Conservation (phyloP, 2,113 vertebrate species). For the Cacatua alba region DNA sequence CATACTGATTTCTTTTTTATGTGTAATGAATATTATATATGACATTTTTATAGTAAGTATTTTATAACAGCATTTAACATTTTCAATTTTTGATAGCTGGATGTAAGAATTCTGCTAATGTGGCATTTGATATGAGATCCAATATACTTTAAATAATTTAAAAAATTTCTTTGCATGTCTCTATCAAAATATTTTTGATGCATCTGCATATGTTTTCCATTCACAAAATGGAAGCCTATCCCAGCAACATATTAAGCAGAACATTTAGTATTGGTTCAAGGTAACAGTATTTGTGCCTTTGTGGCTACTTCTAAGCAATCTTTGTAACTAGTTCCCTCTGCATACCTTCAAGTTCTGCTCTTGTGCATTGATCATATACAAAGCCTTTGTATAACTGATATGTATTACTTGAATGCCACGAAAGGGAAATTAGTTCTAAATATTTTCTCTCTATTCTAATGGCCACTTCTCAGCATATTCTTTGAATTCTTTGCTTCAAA, state of each 20-base stretch:
- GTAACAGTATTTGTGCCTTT: not conserved
- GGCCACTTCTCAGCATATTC: not conserved
- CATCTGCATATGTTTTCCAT: constrained; percentile 12
- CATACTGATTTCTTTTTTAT: constrained; percentile 77
- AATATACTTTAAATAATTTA: constrained; percentile 38
- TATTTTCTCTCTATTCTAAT: not conserved
- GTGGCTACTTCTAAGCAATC: not conserved
- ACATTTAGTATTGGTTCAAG: constrained; percentile 13
- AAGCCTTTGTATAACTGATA: not conserved
- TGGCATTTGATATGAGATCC: constrained; percentile 32
- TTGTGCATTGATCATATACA: not conserved
- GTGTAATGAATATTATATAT: constrained; percentile 79
- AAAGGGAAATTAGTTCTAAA: not conserved
- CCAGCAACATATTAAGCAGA: constrained; percentile 5
- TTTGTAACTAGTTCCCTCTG: not conserved
- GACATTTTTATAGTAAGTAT: constrained; percentile 71
- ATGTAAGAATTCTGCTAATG: constrained; percentile 60
- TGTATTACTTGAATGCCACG: not conserved
- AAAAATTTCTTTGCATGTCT: constrained; percentile 45
- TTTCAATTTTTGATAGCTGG: constrained; percentile 71
- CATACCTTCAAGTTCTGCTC: not conserved
- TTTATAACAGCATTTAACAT: constrained; percentile 76
- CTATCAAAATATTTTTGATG: constrained; percentile 68
- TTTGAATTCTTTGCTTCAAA: not conserved
- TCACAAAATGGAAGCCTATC: constrained; percentile 41